A percentile compares a stretch with the other conserved stretches of the same genome.
These are phyloP conservation scores for Bothrops alternatus DNA, from an alignment of 2,797 vertebrate species.

Conservation along the genomic window DNA sequence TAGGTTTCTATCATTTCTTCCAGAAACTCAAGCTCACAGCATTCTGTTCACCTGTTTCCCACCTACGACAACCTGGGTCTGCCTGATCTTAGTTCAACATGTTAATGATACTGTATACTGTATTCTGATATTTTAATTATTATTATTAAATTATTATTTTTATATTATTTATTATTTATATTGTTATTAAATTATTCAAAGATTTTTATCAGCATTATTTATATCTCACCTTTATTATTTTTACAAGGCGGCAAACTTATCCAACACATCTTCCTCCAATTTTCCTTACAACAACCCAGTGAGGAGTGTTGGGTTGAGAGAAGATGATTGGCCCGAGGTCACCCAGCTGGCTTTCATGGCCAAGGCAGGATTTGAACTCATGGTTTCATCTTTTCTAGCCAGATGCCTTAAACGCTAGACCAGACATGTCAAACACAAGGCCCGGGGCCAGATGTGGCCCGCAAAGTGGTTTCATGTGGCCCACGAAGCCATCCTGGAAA, in stretches of 20 bases:
- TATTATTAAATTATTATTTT: no score
- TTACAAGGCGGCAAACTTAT: background rate
- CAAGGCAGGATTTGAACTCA: background rate
- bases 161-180: background rate
- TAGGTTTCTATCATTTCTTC: background rate
- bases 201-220: background rate
- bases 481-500: no score
- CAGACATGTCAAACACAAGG: no score
- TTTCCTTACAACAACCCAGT: background rate
- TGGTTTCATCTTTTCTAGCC: background rate
- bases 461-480: no score
- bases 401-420: background rate
- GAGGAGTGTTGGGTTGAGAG: background rate
- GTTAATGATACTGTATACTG: background rate
- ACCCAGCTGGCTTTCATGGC: background rate
- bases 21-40: background rate
- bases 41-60: background rate
- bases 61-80: background rate
- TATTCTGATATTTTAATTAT: background rate
- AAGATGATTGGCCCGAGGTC: background rate
- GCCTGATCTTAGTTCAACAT: background rate
- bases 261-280: background rate
- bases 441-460: no score
- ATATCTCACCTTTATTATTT: background rate
- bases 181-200: background rate